phyloP scores from a whole-genome alignment of 2,888 invertebrate genomes.

The Sympetrum striolatum region DNA sequence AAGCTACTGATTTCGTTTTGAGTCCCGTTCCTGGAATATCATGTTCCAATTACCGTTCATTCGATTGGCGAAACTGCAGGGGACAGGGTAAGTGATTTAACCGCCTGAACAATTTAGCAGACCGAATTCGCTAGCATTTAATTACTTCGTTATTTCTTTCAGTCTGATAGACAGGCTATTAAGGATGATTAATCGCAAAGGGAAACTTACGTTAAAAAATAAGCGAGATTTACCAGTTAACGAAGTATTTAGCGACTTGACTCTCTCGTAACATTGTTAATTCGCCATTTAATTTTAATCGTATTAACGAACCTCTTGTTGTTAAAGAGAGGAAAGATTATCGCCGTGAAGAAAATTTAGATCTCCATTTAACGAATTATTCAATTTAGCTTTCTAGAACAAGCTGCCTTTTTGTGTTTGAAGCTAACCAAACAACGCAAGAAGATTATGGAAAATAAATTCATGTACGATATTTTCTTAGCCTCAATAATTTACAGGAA shows the following conservation, averaged over 20 bases:
- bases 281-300: background rate
- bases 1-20: background rate
- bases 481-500: no score
- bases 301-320: no score
- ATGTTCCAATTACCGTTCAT: background rate
- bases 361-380: background rate
- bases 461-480: no score
- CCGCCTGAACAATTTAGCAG: background rate
- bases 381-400: no score
- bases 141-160: slow-evolving; percentile 24
- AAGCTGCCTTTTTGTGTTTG: no score
- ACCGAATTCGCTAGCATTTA: slow-evolving; percentile 9
- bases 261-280: background rate
- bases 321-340: background rate
- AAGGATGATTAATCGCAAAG: slow-evolving; percentile 16
- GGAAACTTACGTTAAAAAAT: background rate
- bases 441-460: no score
- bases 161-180: slow-evolving; percentile 17
- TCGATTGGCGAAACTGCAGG: background rate
- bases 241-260: background rate
- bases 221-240: background rate
- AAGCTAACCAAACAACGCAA: no score
- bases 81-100: slow-evolving; percentile 7
- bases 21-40: background rate
- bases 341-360: background rate